Evolutionary conservation across 1,140 invertebrate species (phyloP), one percentile per base, ranked within the genome.

Genomic region (Colletes gigas): DNA sequence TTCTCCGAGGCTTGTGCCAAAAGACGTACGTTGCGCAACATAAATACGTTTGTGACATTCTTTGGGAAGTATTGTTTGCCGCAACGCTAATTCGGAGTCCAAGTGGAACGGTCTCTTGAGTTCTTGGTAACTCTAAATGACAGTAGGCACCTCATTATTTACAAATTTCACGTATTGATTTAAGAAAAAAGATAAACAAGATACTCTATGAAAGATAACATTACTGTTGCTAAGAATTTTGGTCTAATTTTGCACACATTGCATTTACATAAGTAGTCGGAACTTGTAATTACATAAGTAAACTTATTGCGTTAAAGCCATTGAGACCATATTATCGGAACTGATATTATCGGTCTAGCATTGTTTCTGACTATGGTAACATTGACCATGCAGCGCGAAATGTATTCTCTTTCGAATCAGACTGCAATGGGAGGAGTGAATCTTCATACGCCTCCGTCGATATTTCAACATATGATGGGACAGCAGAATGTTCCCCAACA

Each of bases 401-500:
- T 82, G 54, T 70, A 75, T 82, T 73, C 73, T 63, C 60, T 21
- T 68, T 19, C 47, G 52, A 41, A 87, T 65, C 70, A 93, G 90
- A 92, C 89, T 88, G 82, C 89, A 66, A 93, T 92, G 90, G 92
- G 90, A 79, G 91, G 92, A 75, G 79, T 90, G 1, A 87, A 93
- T 74, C 83, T 93, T 10, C 91, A 91, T 69, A 92, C 89, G 57
- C 90, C 92, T 14, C 90, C 90, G 55, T 93, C 92, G 0, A 91
- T 93, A 87, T 93, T 93, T 74, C 89, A 93, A 85, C 92, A 93
- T 15, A 93, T 92, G 88, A 92, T 93, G 88, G 90, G 81, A 7
- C 91, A 91, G 59, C 91, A 91, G 63, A 89, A 84, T 77, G 10
- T 78, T 4, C 77, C 83, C 9, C 89, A 89, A 73, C 85, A 86